phyloP scores from a whole-genome alignment of 2,113 vertebrate genomes.

The Galemys pyrenaicus region DNA sequence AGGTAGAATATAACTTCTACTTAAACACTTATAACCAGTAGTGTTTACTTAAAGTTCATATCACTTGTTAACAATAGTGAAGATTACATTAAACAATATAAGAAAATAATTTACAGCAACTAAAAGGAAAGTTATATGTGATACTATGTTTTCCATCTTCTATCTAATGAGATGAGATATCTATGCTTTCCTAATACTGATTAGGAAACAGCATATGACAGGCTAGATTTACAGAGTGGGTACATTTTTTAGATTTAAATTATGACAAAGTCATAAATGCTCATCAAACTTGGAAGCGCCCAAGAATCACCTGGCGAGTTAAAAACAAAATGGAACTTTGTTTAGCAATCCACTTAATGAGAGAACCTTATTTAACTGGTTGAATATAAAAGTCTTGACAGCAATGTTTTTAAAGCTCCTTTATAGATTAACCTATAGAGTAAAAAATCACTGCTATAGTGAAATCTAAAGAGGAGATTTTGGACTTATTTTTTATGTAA shows the following conservation, averaged over 20 bases:
- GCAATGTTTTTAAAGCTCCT: neutral
- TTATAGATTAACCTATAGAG: neutral
- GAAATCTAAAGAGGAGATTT: neutral
- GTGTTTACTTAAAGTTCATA: neutral
- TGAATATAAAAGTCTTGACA: neutral
- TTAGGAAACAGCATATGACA: neutral
- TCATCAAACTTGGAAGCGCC: neutral
- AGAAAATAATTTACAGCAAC: neutral
- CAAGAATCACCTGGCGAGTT: neutral
- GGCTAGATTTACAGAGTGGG: neutral
- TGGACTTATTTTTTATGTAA: neutral
- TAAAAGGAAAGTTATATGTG: neutral
- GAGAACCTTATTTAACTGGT: neutral
- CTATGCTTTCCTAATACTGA: neutral
- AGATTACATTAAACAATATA: neutral
- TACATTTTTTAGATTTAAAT: neutral
- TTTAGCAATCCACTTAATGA: neutral
- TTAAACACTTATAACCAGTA: neutral
- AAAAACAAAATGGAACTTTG: neutral
- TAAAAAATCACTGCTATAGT: neutral
- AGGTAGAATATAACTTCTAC: neutral
- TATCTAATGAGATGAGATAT: neutral
- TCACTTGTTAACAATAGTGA: neutral
- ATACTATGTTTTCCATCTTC: neutral
- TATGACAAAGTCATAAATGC: neutral